These are phyloP conservation scores for Puffinus mauretanicus DNA, from an alignment of 2,113 vertebrate species.

Conservation along the genomic window DNA sequence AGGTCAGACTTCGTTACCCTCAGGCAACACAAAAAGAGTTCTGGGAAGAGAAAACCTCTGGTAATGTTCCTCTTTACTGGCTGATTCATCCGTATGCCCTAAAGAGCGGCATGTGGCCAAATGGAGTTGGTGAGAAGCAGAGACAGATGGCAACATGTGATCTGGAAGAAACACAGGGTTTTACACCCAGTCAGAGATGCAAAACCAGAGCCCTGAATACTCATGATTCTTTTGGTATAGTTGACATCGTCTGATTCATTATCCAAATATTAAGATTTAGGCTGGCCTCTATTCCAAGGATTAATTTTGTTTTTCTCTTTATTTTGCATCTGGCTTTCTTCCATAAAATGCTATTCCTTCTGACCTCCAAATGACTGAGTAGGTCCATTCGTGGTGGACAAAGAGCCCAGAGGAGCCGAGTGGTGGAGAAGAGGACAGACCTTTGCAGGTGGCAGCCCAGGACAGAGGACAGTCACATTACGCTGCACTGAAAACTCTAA, in stretches of 20 bases:
- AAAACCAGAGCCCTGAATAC: not conserved
- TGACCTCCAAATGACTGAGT: not conserved
- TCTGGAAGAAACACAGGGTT: slow-evolving; percentile 44
- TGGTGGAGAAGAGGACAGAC: not conserved
- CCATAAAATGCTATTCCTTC: not conserved
- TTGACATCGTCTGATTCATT: not conserved
- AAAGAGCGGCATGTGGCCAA: not conserved
- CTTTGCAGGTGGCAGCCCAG: not conserved
- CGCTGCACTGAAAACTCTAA: not conserved
- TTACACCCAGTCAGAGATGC: slow-evolving; percentile 27
- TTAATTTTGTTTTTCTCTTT: not conserved
- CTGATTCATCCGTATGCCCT: not conserved
- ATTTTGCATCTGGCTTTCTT: not conserved
- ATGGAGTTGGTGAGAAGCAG: slow-evolving; percentile 9
- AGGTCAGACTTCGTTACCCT: not conserved
- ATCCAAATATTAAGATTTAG: not conserved
- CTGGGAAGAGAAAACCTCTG: not conserved
- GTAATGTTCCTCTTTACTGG: not conserved
- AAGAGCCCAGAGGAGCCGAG: not conserved
- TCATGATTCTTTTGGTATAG: not conserved
- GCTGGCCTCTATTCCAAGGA: not conserved
- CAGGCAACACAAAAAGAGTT: not conserved
- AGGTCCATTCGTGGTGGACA: not conserved
- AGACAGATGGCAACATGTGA: slow-evolving; percentile 58
- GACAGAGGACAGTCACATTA: not conserved